Evolutionary conservation across 2,113 vertebrate genomes (phyloP).

Genomic region (Nothocercus julius): DNA sequence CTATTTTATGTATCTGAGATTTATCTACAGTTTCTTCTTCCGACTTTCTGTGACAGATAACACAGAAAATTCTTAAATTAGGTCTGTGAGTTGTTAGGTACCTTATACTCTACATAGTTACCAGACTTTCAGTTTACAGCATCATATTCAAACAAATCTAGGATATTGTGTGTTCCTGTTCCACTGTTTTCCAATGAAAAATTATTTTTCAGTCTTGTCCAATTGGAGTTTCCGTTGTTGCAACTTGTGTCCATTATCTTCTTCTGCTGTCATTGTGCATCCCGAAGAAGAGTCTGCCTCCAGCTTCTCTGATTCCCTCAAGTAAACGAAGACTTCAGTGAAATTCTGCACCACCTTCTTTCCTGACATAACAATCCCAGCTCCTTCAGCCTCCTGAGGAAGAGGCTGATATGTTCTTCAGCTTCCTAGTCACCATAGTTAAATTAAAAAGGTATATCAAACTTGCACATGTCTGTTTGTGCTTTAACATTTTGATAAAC

Average conservation of each 20-base stretch:
- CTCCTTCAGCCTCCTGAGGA: not conserved
- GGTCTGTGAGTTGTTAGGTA: not conserved
- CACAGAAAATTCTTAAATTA: not conserved
- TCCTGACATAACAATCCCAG: not conserved
- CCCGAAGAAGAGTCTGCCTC: not conserved
- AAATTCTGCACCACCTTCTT: not conserved
- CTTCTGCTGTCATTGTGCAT: too few relatives aligned
- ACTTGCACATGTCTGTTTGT: too few relatives aligned
- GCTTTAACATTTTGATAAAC: too few relatives aligned
- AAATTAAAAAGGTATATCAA: too few relatives aligned
- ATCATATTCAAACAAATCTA: not conserved
- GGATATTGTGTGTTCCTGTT: not conserved
- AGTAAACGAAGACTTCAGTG: not conserved
- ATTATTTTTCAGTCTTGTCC: too few relatives aligned
- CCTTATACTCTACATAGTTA: not conserved
- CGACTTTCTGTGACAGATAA: not conserved
- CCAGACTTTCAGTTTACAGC: not conserved
- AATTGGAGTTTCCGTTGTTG: too few relatives aligned
- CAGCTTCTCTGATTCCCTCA: not conserved
- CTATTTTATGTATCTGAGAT: not conserved
- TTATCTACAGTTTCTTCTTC: not conserved
- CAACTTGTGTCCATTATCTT: too few relatives aligned
- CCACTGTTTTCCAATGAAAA: too few relatives aligned
- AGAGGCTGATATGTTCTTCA: not conserved
- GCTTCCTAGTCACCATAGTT: not conserved